Evolutionary conservation across 2,113 vertebrate species (phyloP).

Genomic region (Aramus guarauna): DNA sequence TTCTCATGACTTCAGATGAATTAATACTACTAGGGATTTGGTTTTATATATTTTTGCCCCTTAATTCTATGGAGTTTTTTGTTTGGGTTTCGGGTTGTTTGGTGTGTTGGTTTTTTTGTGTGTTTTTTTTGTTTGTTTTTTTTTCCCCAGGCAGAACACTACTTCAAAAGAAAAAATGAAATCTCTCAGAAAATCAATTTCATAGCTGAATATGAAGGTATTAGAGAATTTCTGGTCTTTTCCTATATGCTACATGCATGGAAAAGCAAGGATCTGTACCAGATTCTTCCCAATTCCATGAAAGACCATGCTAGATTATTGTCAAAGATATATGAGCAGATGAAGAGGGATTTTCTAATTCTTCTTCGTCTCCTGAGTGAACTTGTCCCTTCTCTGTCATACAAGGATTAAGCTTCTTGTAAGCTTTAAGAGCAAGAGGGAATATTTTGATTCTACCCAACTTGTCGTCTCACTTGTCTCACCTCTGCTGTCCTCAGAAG

Average conservation of each 20-base stretch:
- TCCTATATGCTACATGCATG: background rate
- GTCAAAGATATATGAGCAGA: background rate
- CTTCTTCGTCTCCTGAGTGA: background rate
- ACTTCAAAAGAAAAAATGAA: background rate
- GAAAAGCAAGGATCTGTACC: background rate
- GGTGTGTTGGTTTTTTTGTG: fast-evolving
- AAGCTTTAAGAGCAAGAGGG: background rate
- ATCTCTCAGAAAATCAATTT: background rate
- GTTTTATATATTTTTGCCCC: background rate
- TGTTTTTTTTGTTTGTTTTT: background rate
- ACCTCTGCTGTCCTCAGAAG: background rate
- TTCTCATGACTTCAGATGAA: background rate
- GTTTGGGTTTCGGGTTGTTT: background rate
- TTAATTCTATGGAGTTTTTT: background rate
- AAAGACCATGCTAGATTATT: background rate
- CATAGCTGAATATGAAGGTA: background rate
- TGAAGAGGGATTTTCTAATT: background rate
- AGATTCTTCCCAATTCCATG: background rate
- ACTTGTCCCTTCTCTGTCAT: background rate
- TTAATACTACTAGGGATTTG: background rate
- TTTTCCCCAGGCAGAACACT: background rate
- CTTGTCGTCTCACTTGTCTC: background rate
- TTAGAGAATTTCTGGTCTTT: background rate
- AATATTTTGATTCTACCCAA: background rate
- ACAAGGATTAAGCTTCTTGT: background rate